Percentiles rank a stretch among this genome's conserved stretches.
Evolutionary conservation across 2,888 invertebrate species (phyloP).

Genomic region (Allygus modestus): DNA sequence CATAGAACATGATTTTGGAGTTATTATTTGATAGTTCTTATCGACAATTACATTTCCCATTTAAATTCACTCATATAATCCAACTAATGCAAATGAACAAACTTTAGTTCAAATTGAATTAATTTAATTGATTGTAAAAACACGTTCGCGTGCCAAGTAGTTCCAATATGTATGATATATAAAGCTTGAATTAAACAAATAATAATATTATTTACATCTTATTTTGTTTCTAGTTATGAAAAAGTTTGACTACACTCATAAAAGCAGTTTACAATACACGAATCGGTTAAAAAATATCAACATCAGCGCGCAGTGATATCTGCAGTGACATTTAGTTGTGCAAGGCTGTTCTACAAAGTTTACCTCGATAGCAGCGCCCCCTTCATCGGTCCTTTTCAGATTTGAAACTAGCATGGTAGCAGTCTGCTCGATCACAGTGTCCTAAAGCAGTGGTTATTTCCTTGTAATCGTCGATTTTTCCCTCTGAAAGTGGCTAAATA

Average conservation of each 20-base stretch:
- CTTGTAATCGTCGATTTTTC: slow-evolving; percentile 56
- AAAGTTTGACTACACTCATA: too few species aligned
- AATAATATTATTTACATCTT: too few species aligned
- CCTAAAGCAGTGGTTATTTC: slow-evolving; percentile 27
- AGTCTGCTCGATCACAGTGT: slow-evolving; percentile 20
- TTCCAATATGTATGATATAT: background rate
- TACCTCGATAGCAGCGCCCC: slow-evolving; percentile 28
- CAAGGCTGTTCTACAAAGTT: slow-evolving; percentile 12
- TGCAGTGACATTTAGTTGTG: slow-evolving; percentile 4
- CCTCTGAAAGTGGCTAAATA: slow-evolving; percentile 68
- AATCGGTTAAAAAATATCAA: background rate
- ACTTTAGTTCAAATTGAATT: background rate
- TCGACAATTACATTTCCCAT: too few species aligned
- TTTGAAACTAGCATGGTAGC: slow-evolving; percentile 48
- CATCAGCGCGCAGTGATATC: background rate
- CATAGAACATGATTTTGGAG: too few species aligned
- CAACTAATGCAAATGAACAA: too few species aligned
- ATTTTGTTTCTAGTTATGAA: too few species aligned
- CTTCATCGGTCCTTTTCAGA: slow-evolving; percentile 16
- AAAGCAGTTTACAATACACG: too few species aligned
- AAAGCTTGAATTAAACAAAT: too few species aligned
- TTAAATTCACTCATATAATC: too few species aligned
- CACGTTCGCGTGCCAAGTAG: background rate
- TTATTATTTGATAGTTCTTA: too few species aligned
- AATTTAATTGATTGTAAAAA: background rate